These are phyloP conservation scores for Lacerta agilis DNA, from an alignment of 2,797 vertebrate genomes.

Conservation along the genomic window DNA sequence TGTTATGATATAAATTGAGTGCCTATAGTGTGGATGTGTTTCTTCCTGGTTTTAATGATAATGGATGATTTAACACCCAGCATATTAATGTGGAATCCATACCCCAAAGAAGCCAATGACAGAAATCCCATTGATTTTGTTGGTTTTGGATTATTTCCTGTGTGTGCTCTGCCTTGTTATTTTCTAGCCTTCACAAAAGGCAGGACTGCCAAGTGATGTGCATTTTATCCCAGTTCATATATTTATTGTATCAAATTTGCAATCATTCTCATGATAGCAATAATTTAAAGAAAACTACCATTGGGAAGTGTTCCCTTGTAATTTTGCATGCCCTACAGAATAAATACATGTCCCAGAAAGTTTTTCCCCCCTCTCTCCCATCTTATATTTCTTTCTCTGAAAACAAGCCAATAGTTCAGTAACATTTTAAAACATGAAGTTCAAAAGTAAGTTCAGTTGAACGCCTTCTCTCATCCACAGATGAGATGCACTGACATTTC, in stretches of 20 bases:
- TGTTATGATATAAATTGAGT: constrained; percentile 38
- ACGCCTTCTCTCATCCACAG: neutral
- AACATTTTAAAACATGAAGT: neutral
- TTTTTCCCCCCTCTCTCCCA: neutral
- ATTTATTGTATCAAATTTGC: neutral
- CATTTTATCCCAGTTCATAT: neutral
- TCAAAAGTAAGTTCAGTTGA: neutral
- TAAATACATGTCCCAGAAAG: neutral
- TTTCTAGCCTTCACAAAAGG: neutral
- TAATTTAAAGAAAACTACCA: neutral
- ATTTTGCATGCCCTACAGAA: neutral
- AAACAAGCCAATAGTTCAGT: neutral
- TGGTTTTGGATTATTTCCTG: neutral
- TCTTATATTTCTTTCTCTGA: constrained; percentile 1
- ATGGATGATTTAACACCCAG: neutral
- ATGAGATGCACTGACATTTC: neutral
- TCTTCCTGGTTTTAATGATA: neutral
- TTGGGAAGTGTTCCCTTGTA: neutral
- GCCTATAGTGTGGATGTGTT: constrained; percentile 43
- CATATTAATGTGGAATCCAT: neutral
- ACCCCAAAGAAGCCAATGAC: neutral
- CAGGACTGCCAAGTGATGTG: neutral
- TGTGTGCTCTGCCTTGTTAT: neutral
- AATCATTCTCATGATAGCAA: neutral
- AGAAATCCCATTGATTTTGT: neutral